These are phyloP conservation scores for Netelia virgata DNA, from an alignment of 2,888 invertebrate species.

Conservation along the genomic window DNA sequence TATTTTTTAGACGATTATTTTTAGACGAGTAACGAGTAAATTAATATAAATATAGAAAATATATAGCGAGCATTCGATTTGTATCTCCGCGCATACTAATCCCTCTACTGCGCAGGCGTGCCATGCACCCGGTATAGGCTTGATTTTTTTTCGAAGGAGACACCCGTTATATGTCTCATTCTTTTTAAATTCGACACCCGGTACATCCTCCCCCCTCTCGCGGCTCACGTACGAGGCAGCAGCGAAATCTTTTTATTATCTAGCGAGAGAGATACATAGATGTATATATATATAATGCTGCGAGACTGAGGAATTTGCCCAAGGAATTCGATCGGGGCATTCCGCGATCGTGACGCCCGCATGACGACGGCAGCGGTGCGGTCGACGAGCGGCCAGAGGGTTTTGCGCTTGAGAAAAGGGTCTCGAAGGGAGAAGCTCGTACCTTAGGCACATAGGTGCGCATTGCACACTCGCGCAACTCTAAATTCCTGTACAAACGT, in stretches of 20 bases:
- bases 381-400: background rate
- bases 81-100: too few relatives aligned
- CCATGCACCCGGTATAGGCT: too few relatives aligned
- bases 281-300: constrained; percentile 40
- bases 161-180: too few relatives aligned
- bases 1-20: too few relatives aligned
- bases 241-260: constrained; percentile 23
- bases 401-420: constrained; percentile 43
- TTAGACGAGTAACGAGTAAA: too few relatives aligned
- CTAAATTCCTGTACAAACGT: background rate
- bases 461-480: too few relatives aligned
- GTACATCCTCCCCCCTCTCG: background rate
- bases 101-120: too few relatives aligned
- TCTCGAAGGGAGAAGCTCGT: constrained; percentile 23
- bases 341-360: constrained; percentile 62
- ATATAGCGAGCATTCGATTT: too few relatives aligned
- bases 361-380: constrained; percentile 11
- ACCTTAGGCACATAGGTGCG: background rate
- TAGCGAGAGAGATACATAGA: background rate
- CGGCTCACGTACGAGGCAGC: background rate
- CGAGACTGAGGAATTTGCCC: constrained; percentile 74
- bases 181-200: too few relatives aligned
- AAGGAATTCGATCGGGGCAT: constrained; percentile 75
- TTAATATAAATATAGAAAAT: too few relatives aligned
- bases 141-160: too few relatives aligned